These are phyloP conservation scores for Gortyna flavago DNA, from an alignment of 2,888 invertebrate species.

Conservation along the genomic window DNA sequence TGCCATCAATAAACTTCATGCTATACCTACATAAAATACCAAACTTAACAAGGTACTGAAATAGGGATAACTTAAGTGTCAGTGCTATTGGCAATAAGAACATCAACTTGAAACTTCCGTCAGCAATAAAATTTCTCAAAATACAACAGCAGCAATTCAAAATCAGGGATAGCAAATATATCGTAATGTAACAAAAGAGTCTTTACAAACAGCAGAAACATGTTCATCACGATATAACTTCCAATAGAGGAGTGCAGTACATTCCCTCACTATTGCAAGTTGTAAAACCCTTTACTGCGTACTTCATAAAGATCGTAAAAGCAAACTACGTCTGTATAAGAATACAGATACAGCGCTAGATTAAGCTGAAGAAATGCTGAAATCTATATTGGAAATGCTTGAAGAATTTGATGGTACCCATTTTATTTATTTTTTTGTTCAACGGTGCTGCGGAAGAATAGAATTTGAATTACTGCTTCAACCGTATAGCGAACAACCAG, in stretches of 20 bases:
- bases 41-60: slow-evolving; percentile 31
- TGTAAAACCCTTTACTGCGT: slow-evolving; percentile 80
- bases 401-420: neutral
- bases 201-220: slow-evolving; percentile 61
- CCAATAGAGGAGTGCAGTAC: slow-evolving; percentile 58
- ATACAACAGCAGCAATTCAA: slow-evolving; percentile 42
- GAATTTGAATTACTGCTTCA: slow-evolving; percentile 49
- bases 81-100: slow-evolving; percentile 25
- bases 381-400: slow-evolving; percentile 11
- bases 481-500: slow-evolving; percentile 30
- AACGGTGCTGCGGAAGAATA: slow-evolving; percentile 20
- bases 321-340: slow-evolving; percentile 58
- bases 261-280: slow-evolving; percentile 65
- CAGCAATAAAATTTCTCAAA: slow-evolving; percentile 48
- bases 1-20: neutral
- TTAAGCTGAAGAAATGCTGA: slow-evolving; percentile 42
- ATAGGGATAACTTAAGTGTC: slow-evolving; percentile 33
- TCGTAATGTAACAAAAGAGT: slow-evolving; percentile 54
- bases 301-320: slow-evolving; percentile 80
- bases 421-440: neutral
- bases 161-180: slow-evolving; percentile 49
- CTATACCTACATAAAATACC: slow-evolving; percentile 11
- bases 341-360: slow-evolving; percentile 57
- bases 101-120: slow-evolving; percentile 42
- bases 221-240: slow-evolving; percentile 67